Base-by-base conservation (phyloP, 1,140 invertebrate species). In the Aphis craccivora region DNA sequence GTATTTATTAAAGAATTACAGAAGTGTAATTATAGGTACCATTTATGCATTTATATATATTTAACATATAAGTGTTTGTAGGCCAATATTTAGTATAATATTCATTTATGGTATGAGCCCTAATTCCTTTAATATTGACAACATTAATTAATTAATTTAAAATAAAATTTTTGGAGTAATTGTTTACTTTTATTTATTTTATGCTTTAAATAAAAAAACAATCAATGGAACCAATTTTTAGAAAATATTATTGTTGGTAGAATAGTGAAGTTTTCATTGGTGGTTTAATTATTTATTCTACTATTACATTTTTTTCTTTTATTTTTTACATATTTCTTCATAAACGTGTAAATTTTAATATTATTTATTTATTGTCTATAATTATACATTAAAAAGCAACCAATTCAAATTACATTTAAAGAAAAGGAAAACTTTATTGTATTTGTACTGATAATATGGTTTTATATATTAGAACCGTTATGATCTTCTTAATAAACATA, bases 41-140 rank as follows among this genome's bases (percentile, higher is more conserved):
- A 89, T 53, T 53, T 53, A 89, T 89, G 87, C 87, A 89, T 89
- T 89, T 89, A 89, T 89, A 55, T 89, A 89, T 55, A 37, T 89
- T 25, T 89, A 89, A 89, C 35, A 20, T 55, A 89, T 89, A 51
- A 88, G 45, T 89, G 48, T 51, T 89, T 53, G 20, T 89, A 89
- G 35, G n/a, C n/a, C 48, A 89, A 89, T 55, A 53, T 89, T 53
- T 89, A 89, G 87, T 89, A 37, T 89, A 14, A 37, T 89, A 14
- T 37, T n/a, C 48, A 89, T 89, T 89, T 43, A 89, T 11, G 55
- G 20, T 55, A 87, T 87, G 43, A 48, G 11, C 45, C 86, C 30
- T 87, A 35, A 87, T 87, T 48, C 43, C 11, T 30, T 48, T 48
- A 48, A 53, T 53, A 51, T n/a, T 18, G 48, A 51, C n/a, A 53